Conservation (phyloP, 1,140 invertebrate species). For the Dendrolimus kikuchii region DNA sequence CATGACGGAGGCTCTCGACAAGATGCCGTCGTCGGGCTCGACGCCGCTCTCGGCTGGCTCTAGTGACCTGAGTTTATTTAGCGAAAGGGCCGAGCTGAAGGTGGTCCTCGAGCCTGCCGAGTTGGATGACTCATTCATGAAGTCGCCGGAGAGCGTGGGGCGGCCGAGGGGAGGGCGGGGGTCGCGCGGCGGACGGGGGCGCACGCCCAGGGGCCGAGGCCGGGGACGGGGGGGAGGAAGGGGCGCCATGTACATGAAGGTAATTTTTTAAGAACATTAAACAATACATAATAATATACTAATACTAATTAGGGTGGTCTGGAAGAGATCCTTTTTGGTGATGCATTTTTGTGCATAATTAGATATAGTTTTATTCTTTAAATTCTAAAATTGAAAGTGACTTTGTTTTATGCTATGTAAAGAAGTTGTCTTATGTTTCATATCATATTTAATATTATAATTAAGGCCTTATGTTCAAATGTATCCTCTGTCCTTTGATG, state of each 20-base stretch:
- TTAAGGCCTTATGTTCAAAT: too few relatives aligned
- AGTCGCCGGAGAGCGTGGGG: constrained; percentile 38
- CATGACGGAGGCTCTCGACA: constrained; percentile 59
- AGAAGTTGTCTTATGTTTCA: too few relatives aligned
- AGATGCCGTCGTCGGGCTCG: constrained; percentile 44
- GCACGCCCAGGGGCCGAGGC: constrained; percentile 32
- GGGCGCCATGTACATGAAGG: constrained; percentile 64
- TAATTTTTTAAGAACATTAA: constrained; percentile 11
- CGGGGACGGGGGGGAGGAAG: constrained; percentile 47
- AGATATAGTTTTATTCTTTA: neutral
- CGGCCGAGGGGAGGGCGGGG: constrained; percentile 34
- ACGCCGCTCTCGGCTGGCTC: constrained; percentile 50
- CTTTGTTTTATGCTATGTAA: neutral
- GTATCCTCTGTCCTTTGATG: too few relatives aligned
- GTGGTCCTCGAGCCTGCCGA: constrained; percentile 35
- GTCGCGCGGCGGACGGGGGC: constrained; percentile 31
- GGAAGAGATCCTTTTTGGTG: too few relatives aligned
- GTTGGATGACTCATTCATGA: constrained; percentile 36
- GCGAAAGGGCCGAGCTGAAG: constrained; percentile 31
- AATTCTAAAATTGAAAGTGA: neutral
- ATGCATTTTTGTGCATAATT: too few relatives aligned
- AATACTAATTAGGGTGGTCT: too few relatives aligned
- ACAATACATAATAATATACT: neutral
- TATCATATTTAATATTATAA: too few relatives aligned
- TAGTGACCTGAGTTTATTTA: constrained; percentile 30